Percentiles rank a stretch among this genome's conserved stretches.
Conservation (phyloP, 1,140 invertebrate species). For the Penaeus chinensis region DNA sequence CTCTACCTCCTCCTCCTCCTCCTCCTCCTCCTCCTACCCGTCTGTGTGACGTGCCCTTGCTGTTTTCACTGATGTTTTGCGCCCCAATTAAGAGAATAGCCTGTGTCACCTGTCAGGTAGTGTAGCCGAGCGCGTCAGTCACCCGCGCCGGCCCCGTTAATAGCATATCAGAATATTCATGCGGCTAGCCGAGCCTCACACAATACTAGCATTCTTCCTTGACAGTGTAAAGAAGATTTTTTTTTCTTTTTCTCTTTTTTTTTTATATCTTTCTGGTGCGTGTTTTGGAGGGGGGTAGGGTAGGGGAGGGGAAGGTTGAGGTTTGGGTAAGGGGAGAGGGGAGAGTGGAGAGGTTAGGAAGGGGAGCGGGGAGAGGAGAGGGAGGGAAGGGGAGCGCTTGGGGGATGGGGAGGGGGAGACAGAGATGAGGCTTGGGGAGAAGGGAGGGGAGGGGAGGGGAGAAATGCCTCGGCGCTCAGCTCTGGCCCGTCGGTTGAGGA, state of each 20-base stretch:
- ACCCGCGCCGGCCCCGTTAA: constrained; percentile 31
- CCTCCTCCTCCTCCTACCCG: neutral
- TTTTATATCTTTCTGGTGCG: too few species aligned
- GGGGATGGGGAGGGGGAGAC: too few species aligned
- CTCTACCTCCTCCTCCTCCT: neutral
- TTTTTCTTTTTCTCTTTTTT: neutral
- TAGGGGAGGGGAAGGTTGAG: too few species aligned
- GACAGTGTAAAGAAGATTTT: constrained; percentile 3
- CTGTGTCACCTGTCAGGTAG: constrained; percentile 37
- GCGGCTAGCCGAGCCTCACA: constrained; percentile 3
- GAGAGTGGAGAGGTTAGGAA: too few species aligned
- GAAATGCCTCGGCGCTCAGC: too few species aligned
- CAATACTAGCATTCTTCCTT: constrained; percentile 9
- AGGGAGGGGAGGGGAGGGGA: too few species aligned
- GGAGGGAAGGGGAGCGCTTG: too few species aligned
- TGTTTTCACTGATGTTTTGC: constrained; percentile 48
- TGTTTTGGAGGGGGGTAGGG: too few species aligned
- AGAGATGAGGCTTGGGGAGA: too few species aligned
- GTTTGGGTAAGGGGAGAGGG: too few species aligned
- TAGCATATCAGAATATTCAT: constrained; percentile 54
- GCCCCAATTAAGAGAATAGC: constrained; percentile 56
- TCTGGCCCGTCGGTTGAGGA: too few species aligned
- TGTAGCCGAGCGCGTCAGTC: constrained; percentile 33
- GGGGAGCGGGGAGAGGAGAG: too few species aligned
- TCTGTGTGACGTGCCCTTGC: constrained; percentile 17